A percentile compares a stretch with the other conserved stretches of the same genome.
These are phyloP conservation scores for Nephrotoma flavescens DNA, from an alignment of 2,888 invertebrate species.

Conservation along the genomic window DNA sequence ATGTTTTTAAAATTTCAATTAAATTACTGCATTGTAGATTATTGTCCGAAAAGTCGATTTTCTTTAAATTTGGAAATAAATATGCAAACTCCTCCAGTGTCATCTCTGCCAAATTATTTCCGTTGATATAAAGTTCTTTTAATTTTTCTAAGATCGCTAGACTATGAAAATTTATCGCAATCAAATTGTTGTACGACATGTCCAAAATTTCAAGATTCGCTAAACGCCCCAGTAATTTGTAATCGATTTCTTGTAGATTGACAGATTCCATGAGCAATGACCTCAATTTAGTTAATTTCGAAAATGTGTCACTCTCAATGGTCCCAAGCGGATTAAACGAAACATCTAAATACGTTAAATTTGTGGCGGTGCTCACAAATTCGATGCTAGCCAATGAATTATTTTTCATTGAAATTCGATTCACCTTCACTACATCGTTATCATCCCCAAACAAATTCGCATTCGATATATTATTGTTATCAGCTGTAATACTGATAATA, in stretches of 20 bases:
- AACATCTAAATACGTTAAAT: not conserved
- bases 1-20: not conserved
- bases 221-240: not conserved
- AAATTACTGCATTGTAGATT: not conserved
- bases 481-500: not conserved
- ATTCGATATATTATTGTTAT: not conserved
- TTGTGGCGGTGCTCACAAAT: not conserved
- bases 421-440: not conserved
- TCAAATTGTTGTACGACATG: not conserved
- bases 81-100: not conserved
- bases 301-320: not conserved
- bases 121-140: not conserved
- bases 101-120: not conserved
- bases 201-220: not conserved
- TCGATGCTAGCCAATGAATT: not conserved
- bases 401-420: not conserved
- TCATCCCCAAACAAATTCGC: not conserved
- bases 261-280: not conserved
- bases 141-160: not conserved
- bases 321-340: not conserved
- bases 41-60: not conserved
- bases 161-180: not conserved
- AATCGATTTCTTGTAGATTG: not conserved
- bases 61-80: not conserved
- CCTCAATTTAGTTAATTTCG: not conserved